A percentile compares a stretch with the other conserved stretches of the same genome.
phyloP scores from a whole-genome alignment of 1,140 invertebrate genomes.

The Heliothis virescens region DNA sequence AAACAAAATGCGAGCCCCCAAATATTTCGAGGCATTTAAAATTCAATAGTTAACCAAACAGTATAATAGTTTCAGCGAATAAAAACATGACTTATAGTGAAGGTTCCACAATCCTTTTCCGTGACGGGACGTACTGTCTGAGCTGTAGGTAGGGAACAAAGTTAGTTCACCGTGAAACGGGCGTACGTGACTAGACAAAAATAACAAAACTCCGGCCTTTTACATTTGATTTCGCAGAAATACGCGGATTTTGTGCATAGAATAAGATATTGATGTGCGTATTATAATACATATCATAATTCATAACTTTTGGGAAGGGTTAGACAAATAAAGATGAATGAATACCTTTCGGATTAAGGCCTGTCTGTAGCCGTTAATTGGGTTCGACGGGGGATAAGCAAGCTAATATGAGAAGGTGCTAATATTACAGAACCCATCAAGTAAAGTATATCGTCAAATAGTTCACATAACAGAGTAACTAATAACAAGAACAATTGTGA shows the following conservation, averaged over 20 bases:
- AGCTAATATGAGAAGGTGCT: no score
- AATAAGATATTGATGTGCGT: constrained; percentile 39
- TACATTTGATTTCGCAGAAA: constrained; percentile 51
- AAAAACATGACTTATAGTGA: constrained; percentile 53
- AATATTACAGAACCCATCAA: no score
- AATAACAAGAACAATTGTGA: no score
- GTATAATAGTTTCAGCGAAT: constrained; percentile 31
- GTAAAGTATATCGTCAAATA: no score
- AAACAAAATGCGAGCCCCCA: background rate
- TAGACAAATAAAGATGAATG: background rate
- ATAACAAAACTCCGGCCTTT: constrained; percentile 49
- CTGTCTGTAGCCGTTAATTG: constrained; percentile 2
- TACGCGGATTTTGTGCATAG: constrained; percentile 41
- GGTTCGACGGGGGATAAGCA: background rate
- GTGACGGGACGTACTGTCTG: constrained; percentile 38
- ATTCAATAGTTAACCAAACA: background rate
- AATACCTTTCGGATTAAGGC: background rate
- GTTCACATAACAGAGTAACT: no score
- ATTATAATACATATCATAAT: constrained; percentile 20
- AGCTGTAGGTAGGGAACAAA: constrained; percentile 49
- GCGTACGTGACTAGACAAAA: constrained; percentile 54
- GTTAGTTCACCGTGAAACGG: constrained; percentile 49
- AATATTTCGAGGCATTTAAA: background rate
- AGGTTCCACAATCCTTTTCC: constrained; percentile 35
- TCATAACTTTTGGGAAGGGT: constrained; percentile 23